These are phyloP conservation scores for Alcedo quadribrachys DNA, from an alignment of 2,797 vertebrate genomes.

Conservation along the genomic window DNA sequence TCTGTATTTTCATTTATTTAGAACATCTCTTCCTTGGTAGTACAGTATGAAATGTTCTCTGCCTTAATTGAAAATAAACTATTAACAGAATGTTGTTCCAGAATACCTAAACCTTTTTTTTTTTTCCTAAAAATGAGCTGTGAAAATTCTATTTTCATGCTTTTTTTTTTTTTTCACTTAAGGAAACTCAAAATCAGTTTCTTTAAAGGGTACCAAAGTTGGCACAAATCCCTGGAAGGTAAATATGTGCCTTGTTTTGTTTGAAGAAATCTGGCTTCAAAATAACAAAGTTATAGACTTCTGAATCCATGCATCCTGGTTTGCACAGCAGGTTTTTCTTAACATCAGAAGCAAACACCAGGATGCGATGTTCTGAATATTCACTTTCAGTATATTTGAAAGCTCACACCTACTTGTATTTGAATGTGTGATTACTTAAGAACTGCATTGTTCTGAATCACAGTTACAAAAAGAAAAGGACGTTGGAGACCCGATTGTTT, in stretches of 20 bases:
- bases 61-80: neutral
- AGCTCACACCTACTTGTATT: conserved; percentile 63
- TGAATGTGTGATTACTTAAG: conserved; percentile 63
- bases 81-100: neutral
- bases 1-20: neutral
- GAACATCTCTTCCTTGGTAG: neutral
- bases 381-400: conserved; percentile 56
- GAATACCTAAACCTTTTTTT: neutral
- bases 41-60: neutral
- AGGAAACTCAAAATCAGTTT: conserved; percentile 50
- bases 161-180: neutral
- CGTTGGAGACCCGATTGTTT: neutral
- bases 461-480: conserved; percentile 28
- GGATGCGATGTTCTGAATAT: conserved; percentile 65
- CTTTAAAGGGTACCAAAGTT: conserved; percentile 42
- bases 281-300: conserved; percentile 68
- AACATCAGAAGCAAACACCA: conserved; percentile 67
- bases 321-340: conserved; percentile 64
- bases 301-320: conserved; percentile 60
- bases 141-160: neutral
- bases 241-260: conserved; percentile 59
- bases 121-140: neutral
- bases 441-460: conserved; percentile 38
- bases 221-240: conserved; percentile 37
- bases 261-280: conserved; percentile 70